Evolutionary conservation across 2,113 vertebrate genomes (phyloP).

Genomic region (Pyrgilauda ruficollis): DNA sequence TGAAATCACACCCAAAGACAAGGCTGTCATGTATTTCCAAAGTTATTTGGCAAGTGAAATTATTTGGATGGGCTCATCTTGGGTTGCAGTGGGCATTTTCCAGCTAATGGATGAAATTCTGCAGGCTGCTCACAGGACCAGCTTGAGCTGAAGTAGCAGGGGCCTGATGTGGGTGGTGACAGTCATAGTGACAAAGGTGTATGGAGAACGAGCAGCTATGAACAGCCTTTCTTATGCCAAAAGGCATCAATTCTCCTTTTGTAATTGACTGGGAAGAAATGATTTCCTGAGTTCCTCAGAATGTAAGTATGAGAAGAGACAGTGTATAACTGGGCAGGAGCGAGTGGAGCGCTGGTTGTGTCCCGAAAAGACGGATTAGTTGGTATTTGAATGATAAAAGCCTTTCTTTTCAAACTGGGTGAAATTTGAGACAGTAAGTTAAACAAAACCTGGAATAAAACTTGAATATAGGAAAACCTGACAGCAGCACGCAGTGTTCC

Average conservation of each 20-base stretch:
- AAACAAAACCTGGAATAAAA: neutral
- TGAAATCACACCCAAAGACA: neutral
- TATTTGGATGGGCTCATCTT: neutral
- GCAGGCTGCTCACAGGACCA: neutral
- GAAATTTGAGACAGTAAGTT: neutral
- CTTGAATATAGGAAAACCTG: neutral
- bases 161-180: neutral
- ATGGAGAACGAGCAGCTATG: neutral
- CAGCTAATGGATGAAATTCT: neutral
- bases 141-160: neutral
- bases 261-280: neutral
- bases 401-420: neutral
- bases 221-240: neutral
- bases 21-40: neutral
- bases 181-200: neutral
- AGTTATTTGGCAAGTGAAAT: conserved; percentile 32
- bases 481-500: neutral
- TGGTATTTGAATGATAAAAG: neutral
- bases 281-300: neutral
- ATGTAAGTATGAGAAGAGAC: neutral
- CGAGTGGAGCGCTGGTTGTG: neutral
- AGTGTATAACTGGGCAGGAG: neutral
- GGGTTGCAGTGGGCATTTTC: neutral
- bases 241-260: neutral
- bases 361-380: neutral